Base-by-base conservation (phyloP, 2,113 vertebrate species). In the Megaceryle maxima region DNA sequence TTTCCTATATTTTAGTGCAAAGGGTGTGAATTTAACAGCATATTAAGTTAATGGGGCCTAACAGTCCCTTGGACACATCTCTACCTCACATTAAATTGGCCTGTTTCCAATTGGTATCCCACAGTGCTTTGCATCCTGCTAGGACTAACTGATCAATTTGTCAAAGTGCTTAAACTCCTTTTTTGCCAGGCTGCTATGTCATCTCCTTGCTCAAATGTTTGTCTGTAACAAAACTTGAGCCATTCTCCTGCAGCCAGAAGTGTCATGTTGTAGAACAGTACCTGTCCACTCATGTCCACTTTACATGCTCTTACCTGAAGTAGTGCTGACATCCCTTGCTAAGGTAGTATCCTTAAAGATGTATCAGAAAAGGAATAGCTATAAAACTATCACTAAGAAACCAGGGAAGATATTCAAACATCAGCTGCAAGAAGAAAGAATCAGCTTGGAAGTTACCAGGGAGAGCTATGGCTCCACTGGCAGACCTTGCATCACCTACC, bases 11-110 rank as follows among this genome's bases (percentile, higher is more conserved):
- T 95, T 95, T 85, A 84, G 77, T 82, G 87, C 31, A 69, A 94
- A 92, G 84, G 51, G 69, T 81, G 76, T 84, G 87, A 95, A 90
- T 50, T 86, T 86, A 39, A 78, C 91, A 94, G 60, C 87, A 72
- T 94, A 91, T 88, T 88, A 95, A 94, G 69, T 89, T 96, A 96
- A 97, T 96, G 94, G 51, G 46, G 76, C 91, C 76, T 87, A 77
- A 41, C 73, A 55, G 81, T 94, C 68, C 24, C 51, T 94, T 74
- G 81, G 77, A 94, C 72, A 79, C 41, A 62, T 92, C 72, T 87
- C 77, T 48, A 51, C 46, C 33, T 92, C 86, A 78, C 68, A 92
- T 83, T 83, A 88, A 94, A 88, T 39, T 55, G 68, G 63, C 77
- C 3, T 7, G 4, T 60, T 83, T 93, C 26, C 92, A 74, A 1